These are phyloP conservation scores for Brienomyrus longianalis DNA, from an alignment of 2,113 vertebrate species.

Conservation along the genomic window DNA sequence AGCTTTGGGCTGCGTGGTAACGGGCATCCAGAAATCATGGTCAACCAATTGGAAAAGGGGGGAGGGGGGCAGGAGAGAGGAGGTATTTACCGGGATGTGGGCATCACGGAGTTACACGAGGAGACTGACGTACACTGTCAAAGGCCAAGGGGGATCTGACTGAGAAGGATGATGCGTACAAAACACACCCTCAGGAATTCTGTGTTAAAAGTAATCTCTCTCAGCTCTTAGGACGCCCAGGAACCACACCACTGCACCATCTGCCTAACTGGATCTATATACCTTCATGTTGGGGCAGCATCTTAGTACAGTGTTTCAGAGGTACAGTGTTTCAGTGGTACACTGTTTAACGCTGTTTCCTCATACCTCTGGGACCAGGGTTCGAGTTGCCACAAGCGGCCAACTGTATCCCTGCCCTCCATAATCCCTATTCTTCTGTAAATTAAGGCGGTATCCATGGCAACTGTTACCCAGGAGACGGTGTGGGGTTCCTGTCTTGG, in stretches of 20 bases:
- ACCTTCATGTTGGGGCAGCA: neutral
- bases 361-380: neutral
- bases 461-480: conserved; percentile 5
- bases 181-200: neutral
- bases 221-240: neutral
- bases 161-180: neutral
- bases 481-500: neutral
- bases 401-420: neutral
- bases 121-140: neutral
- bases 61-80: neutral
- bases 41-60: neutral
- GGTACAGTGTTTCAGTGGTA: neutral
- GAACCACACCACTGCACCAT: neutral
- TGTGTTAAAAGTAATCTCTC: neutral
- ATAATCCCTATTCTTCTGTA: conserved; percentile 10
- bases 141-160: neutral
- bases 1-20: neutral
- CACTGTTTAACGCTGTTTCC: neutral
- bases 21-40: neutral
- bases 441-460: conserved; percentile 15
- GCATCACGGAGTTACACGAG: neutral
- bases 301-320: neutral
- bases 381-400: neutral
- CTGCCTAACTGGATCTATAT: neutral
- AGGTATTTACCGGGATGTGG: neutral